Evolutionary conservation across 92 coral and sea anemone genomes (phyloP), one percentile per base, ranked within the genome.

Genomic region (Porites lobata): DNA sequence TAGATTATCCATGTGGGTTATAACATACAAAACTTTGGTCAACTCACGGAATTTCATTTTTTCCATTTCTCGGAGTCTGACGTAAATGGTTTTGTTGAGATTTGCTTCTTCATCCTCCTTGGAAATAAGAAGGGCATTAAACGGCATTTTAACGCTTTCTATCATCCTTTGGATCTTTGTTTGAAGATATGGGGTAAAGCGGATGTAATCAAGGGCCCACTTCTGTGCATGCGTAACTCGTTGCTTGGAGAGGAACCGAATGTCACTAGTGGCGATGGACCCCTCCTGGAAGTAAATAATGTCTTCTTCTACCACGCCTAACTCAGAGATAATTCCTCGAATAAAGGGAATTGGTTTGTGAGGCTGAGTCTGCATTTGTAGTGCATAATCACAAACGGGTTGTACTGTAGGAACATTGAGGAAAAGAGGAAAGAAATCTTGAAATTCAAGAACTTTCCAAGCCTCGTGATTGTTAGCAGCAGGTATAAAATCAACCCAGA

Each of bases 401-500:
- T 93, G 93, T 12, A 79, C 82, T 9, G 79, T 83, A 29, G 65
- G 66, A 19, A 88, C n/a, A 26, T 80, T 76, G 5, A 80, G 52
- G 7, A 83, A 74, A 38, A 88, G 50, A 1, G 93, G 88, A 12
- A 76, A 75, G 52, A 90, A 95, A 56, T 86, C 80, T 54, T 95
- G 98, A 15, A 93, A 93, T 64, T 95, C 91, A 0, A 95, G 86
- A 10, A 95, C 77, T 57, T 75, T 90, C 98, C 98, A 95, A 1
- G 98, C 98, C 38, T 70, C 61, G 14, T 68, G 73, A 68, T 93
- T 95, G 29, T 69, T 84, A 0, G 96, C 84, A 0, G 98, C 74
- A 19, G 98, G 98, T 79, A 93, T 88, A 72, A 93, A 95, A 63
- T 95, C 98, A 4, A 93, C 89, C 98, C 98, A 95, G 50, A 93